Conservation (phyloP, 2,888 invertebrate genomes). For the Timema cristinae region DNA sequence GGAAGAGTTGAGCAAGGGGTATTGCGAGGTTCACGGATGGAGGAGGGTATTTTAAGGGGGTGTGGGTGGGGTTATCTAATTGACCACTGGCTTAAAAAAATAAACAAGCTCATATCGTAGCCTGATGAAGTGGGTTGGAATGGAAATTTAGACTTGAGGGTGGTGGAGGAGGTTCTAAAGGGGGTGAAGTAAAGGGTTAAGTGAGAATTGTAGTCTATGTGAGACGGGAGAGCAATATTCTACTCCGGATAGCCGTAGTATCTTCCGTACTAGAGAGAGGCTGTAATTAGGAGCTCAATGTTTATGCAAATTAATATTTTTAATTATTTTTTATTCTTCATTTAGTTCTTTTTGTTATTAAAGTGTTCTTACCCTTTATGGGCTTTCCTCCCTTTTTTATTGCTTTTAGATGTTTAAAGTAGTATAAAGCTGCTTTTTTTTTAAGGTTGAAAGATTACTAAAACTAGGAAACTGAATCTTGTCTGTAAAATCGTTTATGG, state of each 20-base stretch:
- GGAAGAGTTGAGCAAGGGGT: constrained; percentile 12
- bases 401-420: neutral
- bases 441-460: no score
- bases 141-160: no score
- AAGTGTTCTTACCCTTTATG: constrained; percentile 8
- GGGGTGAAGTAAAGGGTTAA: no score
- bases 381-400: neutral
- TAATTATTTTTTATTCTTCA: constrained; percentile 10
- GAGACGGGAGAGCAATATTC: no score
- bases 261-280: no score
- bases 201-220: no score
- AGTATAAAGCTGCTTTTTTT: no score
- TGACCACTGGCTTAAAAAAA: constrained; percentile 28
- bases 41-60: constrained; percentile 1
- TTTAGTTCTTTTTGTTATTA: constrained; percentile 11
- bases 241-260: no score
- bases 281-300: neutral
- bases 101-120: constrained; percentile 28
- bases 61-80: constrained; percentile 21
- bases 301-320: constrained; percentile 17
- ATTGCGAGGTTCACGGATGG: constrained; percentile 6
- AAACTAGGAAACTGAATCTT: no score
- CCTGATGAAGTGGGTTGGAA: constrained; percentile 24
- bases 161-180: no score
- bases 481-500: no score